Base-by-base conservation (phyloP, 1,140 invertebrate species). In the Theocolax elegans region DNA sequence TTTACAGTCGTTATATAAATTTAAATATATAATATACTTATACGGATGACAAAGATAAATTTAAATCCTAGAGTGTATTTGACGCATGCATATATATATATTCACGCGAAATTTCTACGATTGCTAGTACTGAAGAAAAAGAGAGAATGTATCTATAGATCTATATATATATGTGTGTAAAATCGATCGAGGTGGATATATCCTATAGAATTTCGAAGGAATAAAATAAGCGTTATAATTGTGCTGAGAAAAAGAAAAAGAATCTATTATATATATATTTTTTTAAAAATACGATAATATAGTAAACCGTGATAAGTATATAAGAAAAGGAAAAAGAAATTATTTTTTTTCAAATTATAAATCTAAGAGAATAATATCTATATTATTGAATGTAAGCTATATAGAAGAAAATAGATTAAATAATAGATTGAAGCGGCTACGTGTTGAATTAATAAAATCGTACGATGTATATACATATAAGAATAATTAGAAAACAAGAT, bases 21-120 rank as follows among this genome's bases (percentile, higher is more conserved):
- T 17, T 49, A 59, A 29, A 9, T 73, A 59, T 74, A 74, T 35
- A 74, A 73, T 75, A 72, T 72, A 56, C 15, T 62, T 71, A 64
- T 74, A 79, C 66, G 76, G 71, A 73, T 79, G 77, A 76, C 60
- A 81, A 70, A 81, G 68, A 82, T 71, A 81, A 79, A 81, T 73
- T 77, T 83, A 79, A 85, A 85, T 85, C 79, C 82, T 83, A 85
- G 82, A 85, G 82, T 84, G 83, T 84, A 77, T 82, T 67, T 71
- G 49, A 76, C 66, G 59, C 78, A 80, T 80, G 78, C 77, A 80
- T 38, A 60, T 53, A 12, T 38, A 42, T 59, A 38, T 58, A 25
- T 70, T 64, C 17, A 27, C 60, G 49, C 68, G 42, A 40, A 70
- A 59, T 29, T 46, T 58, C 40, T 64, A 56, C 38, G 19, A 65